These are phyloP conservation scores for Sinosuthora webbiana DNA, from an alignment of 2,113 vertebrate species.

Conservation along the genomic window DNA sequence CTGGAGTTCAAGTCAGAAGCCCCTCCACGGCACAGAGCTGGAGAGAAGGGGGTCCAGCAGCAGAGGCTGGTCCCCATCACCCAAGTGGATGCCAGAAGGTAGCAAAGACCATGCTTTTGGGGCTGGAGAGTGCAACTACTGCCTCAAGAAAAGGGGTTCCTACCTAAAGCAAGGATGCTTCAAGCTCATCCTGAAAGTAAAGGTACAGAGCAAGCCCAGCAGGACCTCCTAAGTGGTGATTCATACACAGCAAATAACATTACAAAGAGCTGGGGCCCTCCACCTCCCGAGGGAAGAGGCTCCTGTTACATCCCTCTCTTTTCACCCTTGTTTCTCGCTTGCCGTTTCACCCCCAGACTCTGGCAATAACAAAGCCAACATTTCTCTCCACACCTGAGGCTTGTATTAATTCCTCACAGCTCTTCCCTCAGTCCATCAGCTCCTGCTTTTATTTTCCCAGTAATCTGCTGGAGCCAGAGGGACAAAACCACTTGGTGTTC, in stretches of 20 bases:
- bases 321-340: background rate
- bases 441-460: background rate
- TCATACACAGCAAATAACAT: background rate
- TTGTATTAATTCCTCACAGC: background rate
- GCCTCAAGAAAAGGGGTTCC: background rate
- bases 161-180: background rate
- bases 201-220: background rate
- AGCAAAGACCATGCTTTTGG: background rate
- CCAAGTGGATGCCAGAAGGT: accelerated
- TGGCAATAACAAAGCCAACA: background rate
- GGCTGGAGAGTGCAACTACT: background rate
- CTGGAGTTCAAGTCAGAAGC: background rate
- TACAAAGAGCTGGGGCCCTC: background rate
- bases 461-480: background rate
- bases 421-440: background rate
- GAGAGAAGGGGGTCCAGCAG: background rate
- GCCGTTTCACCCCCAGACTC: background rate
- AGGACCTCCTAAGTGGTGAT: background rate
- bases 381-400: background rate
- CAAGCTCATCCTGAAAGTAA: background rate
- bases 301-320: background rate
- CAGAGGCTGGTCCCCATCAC: background rate
- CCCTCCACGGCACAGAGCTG: background rate
- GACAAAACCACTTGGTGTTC: background rate
- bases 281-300: background rate